Evolutionary conservation across 2,113 vertebrate species (phyloP), one percentile per base, ranked within the genome.

Genomic region (Nycticryphes semicollaris): DNA sequence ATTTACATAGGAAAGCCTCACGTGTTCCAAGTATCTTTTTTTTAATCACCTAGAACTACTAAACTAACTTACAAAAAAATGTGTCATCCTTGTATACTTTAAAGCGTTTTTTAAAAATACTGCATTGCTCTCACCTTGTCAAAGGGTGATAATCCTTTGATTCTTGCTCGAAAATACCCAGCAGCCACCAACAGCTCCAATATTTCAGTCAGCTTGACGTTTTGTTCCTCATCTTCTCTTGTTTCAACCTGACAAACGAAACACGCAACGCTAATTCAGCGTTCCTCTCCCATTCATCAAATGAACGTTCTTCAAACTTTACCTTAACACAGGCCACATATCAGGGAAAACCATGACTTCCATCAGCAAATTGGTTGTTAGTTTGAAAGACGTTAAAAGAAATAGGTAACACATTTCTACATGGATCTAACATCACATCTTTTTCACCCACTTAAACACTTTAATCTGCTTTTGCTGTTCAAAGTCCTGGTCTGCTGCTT

Each of bases 201-300:
- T 97, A 99, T 99, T 97, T 99, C 99, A 14, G 97, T 85, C 96
- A 99, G 86, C 87, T 99, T 99, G 67, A 99, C 84, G 78, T 98
- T 98, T 97, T 99, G 99, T 70, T 99, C 99, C 87, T 99, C 99
- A 98, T 99, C 99, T 96, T 99, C 99, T 93, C 99, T 98, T 33
- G 98, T 99, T 97, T 99, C 99, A 91, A 99, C 99, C 99, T 99
- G 94, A 70, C 69, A 97, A 27, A 82, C 2, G 14, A 94, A 94
- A 47, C 86, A 60, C 0, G 1, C 8, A 76, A 59, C 6, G 24
- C 7, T 59, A 83, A 59, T 64, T 87, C 41, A 87, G 14, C 10
- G 6, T 18, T 87, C 68, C 9, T 69, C 54, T 51, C 68, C 35
- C 31, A 14, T 54, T 47, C 24, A 33, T 75, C 9, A 24, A 43